Percentiles rank a stretch among this genome's conserved stretches.
Conservation (phyloP, 1,140 invertebrate species). For the Daktulosphaira vitifoliae region DNA sequence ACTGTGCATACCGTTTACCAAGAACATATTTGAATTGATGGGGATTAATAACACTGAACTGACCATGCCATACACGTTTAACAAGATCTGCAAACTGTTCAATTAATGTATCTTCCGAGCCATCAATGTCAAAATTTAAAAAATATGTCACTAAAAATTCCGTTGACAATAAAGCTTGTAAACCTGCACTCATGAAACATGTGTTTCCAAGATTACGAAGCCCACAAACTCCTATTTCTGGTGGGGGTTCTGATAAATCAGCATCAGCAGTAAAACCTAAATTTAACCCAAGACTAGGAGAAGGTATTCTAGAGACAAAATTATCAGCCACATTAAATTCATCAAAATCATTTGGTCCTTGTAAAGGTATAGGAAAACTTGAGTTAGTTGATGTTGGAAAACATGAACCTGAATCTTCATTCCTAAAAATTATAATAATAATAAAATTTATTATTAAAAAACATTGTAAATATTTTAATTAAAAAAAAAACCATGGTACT, state of each 20-base stretch:
- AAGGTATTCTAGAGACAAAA: neutral
- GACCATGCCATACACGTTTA: slow-evolving; percentile 56
- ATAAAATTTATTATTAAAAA: too few species aligned
- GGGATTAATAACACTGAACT: slow-evolving; percentile 50
- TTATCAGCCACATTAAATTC: slow-evolving; percentile 10
- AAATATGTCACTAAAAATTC: slow-evolving; percentile 51
- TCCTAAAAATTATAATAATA: slow-evolving; percentile 34
- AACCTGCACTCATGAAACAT: slow-evolving; percentile 63
- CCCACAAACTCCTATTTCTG: slow-evolving; percentile 53
- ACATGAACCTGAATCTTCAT: slow-evolving; percentile 34
- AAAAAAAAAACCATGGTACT: too few species aligned
- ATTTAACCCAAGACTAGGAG: neutral
- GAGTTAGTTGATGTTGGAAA: slow-evolving; percentile 32
- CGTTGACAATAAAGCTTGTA: slow-evolving; percentile 55
- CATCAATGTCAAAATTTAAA: slow-evolving; percentile 43
- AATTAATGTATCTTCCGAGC: slow-evolving; percentile 46
- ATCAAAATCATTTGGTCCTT: slow-evolving; percentile 32
- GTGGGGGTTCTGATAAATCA: slow-evolving; percentile 30
- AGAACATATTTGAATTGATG: slow-evolving; percentile 55
- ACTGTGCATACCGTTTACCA: slow-evolving; percentile 55
- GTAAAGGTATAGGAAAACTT: slow-evolving; percentile 36
- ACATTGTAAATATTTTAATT: too few species aligned
- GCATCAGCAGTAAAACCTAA: neutral
- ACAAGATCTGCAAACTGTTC: slow-evolving; percentile 51
- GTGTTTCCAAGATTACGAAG: slow-evolving; percentile 60